These are phyloP conservation scores for Brachypodius melanocephalos DNA, from an alignment of 2,113 vertebrate species.

Conservation along the genomic window DNA sequence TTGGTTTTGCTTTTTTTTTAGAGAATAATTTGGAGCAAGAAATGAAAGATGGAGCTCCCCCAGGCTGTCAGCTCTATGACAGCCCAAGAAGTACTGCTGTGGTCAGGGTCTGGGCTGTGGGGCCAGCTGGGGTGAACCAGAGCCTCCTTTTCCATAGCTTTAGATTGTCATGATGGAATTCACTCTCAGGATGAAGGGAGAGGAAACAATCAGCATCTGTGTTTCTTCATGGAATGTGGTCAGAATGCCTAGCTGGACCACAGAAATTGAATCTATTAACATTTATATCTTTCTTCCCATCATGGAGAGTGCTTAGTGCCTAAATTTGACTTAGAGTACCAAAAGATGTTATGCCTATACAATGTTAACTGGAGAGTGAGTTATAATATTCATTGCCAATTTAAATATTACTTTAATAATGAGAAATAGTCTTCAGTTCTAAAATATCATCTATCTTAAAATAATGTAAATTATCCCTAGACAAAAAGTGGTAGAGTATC, in stretches of 20 bases:
- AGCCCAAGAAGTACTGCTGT: fast-evolving
- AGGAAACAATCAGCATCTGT: background rate
- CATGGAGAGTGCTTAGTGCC: background rate
- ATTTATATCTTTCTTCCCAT: background rate
- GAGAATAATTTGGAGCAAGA: background rate
- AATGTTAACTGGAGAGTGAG: background rate
- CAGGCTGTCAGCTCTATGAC: background rate
- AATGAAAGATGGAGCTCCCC: background rate
- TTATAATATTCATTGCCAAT: background rate
- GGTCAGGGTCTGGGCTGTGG: background rate
- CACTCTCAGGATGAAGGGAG: background rate
- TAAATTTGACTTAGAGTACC: background rate
- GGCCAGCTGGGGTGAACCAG: background rate
- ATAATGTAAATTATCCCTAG: background rate
- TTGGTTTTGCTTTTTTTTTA: background rate
- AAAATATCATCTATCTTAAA: background rate
- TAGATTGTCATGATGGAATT: background rate
- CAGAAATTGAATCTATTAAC: background rate
- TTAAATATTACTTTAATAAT: background rate
- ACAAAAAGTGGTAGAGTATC: background rate
- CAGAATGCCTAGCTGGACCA: background rate
- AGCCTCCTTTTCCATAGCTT: background rate
- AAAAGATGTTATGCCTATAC: background rate
- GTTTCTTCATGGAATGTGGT: background rate
- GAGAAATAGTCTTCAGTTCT: background rate